Base-by-base conservation (phyloP, 2,113 vertebrate species). In the Oxyruncus cristatus region DNA sequence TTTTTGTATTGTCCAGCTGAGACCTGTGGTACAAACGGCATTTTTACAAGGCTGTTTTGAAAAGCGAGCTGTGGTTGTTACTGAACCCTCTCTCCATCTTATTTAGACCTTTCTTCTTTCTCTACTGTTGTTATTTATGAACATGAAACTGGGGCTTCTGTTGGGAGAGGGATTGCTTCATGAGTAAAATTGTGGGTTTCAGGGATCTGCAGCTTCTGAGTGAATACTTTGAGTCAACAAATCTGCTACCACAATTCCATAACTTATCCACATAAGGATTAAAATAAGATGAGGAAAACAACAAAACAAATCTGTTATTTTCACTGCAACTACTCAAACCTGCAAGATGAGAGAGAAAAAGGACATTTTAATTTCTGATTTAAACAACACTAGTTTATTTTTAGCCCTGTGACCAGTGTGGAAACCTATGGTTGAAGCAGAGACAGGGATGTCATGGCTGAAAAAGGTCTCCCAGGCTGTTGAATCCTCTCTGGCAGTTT, bases 211-310 rank as follows among this genome's bases (percentile, higher is more conserved):
- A 80, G 50, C 76, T 92, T 87, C 92, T 93, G 89, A 93, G 75
- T 55, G 68, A 92, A 56, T 53, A 62, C 30, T 91, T 50, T 22
- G 75, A 73, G 80, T 90, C 82, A 85, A 71, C 67, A 95, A 79
- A 95, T 50, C 59, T 78, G 72, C 80, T 55, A 70, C 95, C 96
- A 82, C 92, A 86, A 63, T 92, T 96, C 93, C 84, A 84, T 92
- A 95, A 96, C 39, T 95, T 62, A 41, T 46, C 78, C 77, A 20
- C 84, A 50, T 7, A 72, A 93, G 42, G 78, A 86, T 94, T 94
- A 79, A 94, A 97, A 93, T 84, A 84, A 85, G 26, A 56, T 70
- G 76, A 90, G 85, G 35, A 49, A 86, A 92, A 93, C 92, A 95
- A 16, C 81, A 78, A 83, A 91, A 92, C 49, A 88, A 73, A 89